Percentiles rank a stretch among this genome's conserved stretches.
phyloP scores from a whole-genome alignment of 2,797 vertebrate genomes.

The Echeneis naucrates region DNA sequence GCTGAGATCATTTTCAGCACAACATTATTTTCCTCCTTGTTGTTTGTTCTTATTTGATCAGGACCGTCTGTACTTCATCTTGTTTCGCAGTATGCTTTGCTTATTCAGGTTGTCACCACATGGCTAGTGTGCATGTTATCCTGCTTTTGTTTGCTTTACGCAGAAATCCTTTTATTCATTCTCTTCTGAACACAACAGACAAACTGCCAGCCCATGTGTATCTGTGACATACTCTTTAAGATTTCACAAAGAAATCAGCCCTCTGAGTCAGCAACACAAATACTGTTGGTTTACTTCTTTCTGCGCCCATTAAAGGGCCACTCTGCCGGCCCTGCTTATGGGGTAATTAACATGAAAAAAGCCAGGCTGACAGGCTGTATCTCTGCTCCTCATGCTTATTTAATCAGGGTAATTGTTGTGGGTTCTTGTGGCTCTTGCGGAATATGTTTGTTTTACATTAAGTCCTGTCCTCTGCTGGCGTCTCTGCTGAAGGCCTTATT shows the following conservation, averaged over 20 bases:
- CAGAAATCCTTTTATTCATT: slow-evolving; percentile 34
- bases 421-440: slow-evolving; percentile 60
- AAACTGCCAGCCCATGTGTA: slow-evolving; percentile 29
- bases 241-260: background rate
- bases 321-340: slow-evolving; percentile 55
- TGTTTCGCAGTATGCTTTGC: slow-evolving; percentile 38
- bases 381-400: slow-evolving; percentile 78
- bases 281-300: slow-evolving; percentile 32
- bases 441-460: slow-evolving; percentile 74
- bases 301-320: slow-evolving; percentile 41
- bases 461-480: slow-evolving; percentile 49
- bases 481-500: slow-evolving; percentile 41
- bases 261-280: slow-evolving; percentile 33
- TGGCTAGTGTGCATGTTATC: slow-evolving; percentile 22
- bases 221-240: slow-evolving; percentile 18
- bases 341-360: slow-evolving; percentile 71
- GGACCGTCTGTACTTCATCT: slow-evolving; percentile 35
- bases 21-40: slow-evolving; percentile 52
- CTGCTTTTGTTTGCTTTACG: slow-evolving; percentile 24
- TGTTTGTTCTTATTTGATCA: slow-evolving; percentile 54
- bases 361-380: slow-evolving; percentile 60
- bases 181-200: slow-evolving; percentile 26
- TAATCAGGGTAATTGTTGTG: slow-evolving; percentile 75
- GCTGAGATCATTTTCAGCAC: slow-evolving; percentile 57
- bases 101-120: slow-evolving; percentile 52